Base-by-base conservation (phyloP, 2,113 vertebrate genomes). In the Muntiacus reevesi region DNA sequence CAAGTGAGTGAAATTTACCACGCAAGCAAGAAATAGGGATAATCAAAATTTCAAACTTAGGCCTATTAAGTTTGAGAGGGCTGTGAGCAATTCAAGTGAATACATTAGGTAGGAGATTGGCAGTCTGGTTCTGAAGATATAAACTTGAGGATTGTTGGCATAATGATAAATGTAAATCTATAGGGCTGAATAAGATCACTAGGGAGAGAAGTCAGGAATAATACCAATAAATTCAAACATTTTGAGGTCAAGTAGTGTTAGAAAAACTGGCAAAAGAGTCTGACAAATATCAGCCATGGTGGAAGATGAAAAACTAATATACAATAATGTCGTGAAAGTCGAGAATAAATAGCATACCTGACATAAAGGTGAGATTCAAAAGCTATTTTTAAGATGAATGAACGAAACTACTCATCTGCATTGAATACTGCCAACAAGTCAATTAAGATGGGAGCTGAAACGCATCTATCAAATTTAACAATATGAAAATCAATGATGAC, bases 351-450 rank as follows among this genome's bases (percentile, higher is more conserved):
- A 45, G 19, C 28, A 36, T 40, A 71, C 12, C 27, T 79, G 60
- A 86, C 57, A 15, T 36, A 89, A 13, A 78, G 33, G 15, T 81
- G 40, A 7, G 11, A 76, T 47, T 60, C 55, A 27, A 54, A 88
- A 54, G 33, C 59, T 74, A 85, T 97, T 92, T 96, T 91, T 86
- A 92, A 95, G 71, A 94, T 89, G 89, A 89, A 97, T 86, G 43
- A 88, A 67, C 16, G 5, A 83, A 97, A 96, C 17, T 60, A 78
- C n/a, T 92, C 21, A 64, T 81, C n/a, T 78, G 60, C 87, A 83
- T 62, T 71, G 40, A 89, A 79, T 91, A 45, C 19, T 95, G 78
- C 64, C 93, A 97, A 84, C 30, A 82, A 91, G 43, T 93, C 86
- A 98, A 87, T 96, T 94, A 92, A 95, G 36, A 55, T 45, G 13